Conservation (phyloP, 2,888 invertebrate genomes). For the Notodonta dromedarius region DNA sequence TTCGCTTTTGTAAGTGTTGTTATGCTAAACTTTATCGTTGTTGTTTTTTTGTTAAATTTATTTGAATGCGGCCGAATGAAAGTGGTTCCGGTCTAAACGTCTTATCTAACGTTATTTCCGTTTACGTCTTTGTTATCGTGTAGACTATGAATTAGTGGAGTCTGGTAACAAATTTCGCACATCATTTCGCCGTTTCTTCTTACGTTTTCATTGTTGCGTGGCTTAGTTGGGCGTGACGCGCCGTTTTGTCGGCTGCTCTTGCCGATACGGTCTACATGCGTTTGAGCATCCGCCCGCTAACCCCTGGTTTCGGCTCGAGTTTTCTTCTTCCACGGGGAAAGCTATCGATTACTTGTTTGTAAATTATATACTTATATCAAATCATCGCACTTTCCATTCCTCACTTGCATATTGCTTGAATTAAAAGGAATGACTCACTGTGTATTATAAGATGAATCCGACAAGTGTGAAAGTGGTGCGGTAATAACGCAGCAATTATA, state of each 20-base stretch:
- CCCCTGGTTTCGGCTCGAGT: conserved; percentile 65
- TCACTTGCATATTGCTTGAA: conserved; percentile 12
- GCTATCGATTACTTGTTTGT: conserved; percentile 48
- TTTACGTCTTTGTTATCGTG: conserved; percentile 31
- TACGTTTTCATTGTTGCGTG: conserved; percentile 67
- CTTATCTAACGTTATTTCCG: conserved; percentile 27
- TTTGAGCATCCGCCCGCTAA: conserved; percentile 65
- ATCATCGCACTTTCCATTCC: conserved; percentile 25
- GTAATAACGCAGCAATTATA: conserved; percentile 27
- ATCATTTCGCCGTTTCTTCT: conserved; percentile 53
- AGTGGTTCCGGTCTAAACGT: conserved; percentile 35
- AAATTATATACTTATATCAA: conserved; percentile 31
- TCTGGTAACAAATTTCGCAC: conserved; percentile 55
- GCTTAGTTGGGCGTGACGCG: conserved; percentile 75
- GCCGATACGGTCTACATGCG: conserved; percentile 80
- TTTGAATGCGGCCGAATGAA: conserved; percentile 39
- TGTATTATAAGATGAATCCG: conserved; percentile 15
- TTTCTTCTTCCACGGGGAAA: conserved; percentile 50
- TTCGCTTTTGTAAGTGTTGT: conserved; percentile 36
- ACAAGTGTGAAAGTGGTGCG: conserved; percentile 31
- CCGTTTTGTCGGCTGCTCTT: conserved; percentile 76
- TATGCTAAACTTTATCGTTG: conserved; percentile 34
- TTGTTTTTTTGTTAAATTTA: conserved; percentile 31
- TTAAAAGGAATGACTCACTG: conserved; percentile 17
- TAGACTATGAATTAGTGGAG: conserved; percentile 36